A percentile compares a stretch with the other conserved stretches of the same genome.
phyloP scores from a whole-genome alignment of 2,797 vertebrate species.

The Pangasius larnaudii region DNA sequence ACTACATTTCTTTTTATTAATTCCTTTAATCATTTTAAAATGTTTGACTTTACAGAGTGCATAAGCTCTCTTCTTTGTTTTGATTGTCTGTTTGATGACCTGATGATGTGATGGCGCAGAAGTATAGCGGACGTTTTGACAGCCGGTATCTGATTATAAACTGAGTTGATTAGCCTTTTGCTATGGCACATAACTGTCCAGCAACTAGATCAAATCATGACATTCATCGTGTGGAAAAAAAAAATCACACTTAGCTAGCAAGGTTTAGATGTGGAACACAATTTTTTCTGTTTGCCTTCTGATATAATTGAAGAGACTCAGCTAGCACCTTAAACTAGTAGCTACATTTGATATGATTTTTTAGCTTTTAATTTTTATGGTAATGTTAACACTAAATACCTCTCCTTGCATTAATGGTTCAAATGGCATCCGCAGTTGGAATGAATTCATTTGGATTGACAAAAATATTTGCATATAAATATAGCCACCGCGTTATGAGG shows the following conservation, averaged over 20 bases:
- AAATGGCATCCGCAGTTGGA: background rate
- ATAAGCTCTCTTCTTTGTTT: background rate
- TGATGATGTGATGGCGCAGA: too few relatives aligned
- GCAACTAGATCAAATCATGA: background rate
- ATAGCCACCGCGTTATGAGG: background rate
- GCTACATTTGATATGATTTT: too few relatives aligned
- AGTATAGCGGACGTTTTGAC: too few relatives aligned
- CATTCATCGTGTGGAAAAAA: background rate
- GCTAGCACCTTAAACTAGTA: background rate
- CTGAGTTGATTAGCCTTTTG: too few relatives aligned
- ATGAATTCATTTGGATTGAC: background rate
- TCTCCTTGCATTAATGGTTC: background rate
- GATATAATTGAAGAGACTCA: background rate
- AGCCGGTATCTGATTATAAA: too few relatives aligned
- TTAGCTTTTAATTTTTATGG: background rate
- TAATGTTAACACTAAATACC: background rate
- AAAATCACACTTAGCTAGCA: background rate
- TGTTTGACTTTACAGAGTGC: background rate
- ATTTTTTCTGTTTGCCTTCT: background rate
- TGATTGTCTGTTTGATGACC: too few relatives aligned
- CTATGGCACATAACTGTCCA: background rate
- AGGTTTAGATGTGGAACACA: background rate
- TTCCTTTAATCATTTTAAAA: background rate
- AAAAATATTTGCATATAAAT: background rate
- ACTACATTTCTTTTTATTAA: background rate